phyloP scores from a whole-genome alignment of 2,113 vertebrate species.

The Malurus cyaneus region DNA sequence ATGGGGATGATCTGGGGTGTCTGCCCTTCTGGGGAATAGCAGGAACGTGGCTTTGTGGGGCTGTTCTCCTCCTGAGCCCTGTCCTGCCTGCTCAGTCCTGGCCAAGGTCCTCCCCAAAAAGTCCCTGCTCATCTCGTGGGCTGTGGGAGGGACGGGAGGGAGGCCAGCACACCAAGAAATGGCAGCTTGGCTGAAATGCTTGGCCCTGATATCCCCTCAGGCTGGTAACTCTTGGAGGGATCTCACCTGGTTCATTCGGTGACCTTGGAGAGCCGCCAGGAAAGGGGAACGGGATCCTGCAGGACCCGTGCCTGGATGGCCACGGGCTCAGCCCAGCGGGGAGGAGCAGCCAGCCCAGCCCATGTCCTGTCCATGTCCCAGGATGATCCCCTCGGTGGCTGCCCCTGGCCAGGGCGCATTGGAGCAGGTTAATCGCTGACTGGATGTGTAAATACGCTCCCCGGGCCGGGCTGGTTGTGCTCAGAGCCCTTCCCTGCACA shows the following conservation, averaged over 20 bases:
- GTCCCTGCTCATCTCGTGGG: not conserved
- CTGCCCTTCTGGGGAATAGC: not conserved
- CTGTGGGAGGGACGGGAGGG: not conserved
- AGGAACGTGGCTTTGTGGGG: not conserved
- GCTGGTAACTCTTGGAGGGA: not conserved
- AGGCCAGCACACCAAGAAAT: not conserved
- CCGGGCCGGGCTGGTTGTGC: constrained; percentile 17
- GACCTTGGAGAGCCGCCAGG: not conserved
- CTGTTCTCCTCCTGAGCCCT: not conserved
- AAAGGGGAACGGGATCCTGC: not conserved
- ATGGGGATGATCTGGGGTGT: not conserved
- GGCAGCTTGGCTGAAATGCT: not conserved
- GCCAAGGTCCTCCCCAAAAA: not conserved
- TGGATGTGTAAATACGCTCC: constrained; percentile 43
- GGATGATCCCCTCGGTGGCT: constrained; percentile 51
- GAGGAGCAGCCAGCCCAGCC: constrained; percentile 20
- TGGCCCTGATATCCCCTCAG: not conserved
- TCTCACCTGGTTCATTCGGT: not conserved
- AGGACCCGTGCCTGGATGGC: not conserved
- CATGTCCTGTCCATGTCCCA: constrained; percentile 54
- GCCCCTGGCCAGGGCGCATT: constrained; percentile 77
- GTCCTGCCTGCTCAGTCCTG: not conserved
- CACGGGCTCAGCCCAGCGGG: not conserved
- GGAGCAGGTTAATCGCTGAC: constrained; percentile 74
- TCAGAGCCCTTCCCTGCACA: constrained; percentile 43